Conservation (phyloP, 2,888 invertebrate genomes). For the Leucophenga montana region DNA sequence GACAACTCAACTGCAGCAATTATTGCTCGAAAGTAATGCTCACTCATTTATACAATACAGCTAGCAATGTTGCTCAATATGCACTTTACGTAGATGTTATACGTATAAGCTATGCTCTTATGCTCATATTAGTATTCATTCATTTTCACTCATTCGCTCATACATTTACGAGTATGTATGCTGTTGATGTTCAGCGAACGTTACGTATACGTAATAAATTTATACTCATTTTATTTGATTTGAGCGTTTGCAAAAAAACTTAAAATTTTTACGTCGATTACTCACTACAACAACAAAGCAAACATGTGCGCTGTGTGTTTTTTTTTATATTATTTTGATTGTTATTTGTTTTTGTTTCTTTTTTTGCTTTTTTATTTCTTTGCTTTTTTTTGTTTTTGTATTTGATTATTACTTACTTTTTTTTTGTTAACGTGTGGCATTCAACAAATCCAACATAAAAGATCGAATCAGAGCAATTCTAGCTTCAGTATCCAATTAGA, state of each 20-base stretch:
- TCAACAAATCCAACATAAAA: slow-evolving; percentile 71
- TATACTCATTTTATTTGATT: neutral
- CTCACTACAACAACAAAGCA: slow-evolving; percentile 43
- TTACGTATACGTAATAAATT: slow-evolving; percentile 3
- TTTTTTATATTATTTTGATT: neutral
- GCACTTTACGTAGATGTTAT: too few species aligned
- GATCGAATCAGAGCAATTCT: slow-evolving; percentile 68
- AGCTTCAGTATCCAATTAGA: slow-evolving; percentile 70
- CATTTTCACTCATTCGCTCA: too few species aligned
- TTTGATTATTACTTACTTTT: slow-evolving; percentile 38
- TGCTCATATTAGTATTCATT: too few species aligned
- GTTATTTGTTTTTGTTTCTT: neutral
- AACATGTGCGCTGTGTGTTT: slow-evolving; percentile 47
- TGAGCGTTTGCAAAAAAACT: neutral
- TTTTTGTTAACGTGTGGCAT: slow-evolving; percentile 60
- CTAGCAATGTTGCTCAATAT: too few species aligned
- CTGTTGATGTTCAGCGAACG: neutral
- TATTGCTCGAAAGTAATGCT: too few species aligned
- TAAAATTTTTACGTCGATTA: slow-evolving; percentile 34
- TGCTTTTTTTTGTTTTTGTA: slow-evolving; percentile 1
- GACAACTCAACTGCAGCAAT: too few species aligned
- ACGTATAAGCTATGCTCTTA: too few species aligned
- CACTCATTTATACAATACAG: too few species aligned
- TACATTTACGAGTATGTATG: neutral
- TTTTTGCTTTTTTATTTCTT: slow-evolving; percentile 14